Evolutionary conservation across 1,140 invertebrate genomes (phyloP), one percentile per base, ranked within the genome.

Genomic region (Andricus grossulariae): DNA sequence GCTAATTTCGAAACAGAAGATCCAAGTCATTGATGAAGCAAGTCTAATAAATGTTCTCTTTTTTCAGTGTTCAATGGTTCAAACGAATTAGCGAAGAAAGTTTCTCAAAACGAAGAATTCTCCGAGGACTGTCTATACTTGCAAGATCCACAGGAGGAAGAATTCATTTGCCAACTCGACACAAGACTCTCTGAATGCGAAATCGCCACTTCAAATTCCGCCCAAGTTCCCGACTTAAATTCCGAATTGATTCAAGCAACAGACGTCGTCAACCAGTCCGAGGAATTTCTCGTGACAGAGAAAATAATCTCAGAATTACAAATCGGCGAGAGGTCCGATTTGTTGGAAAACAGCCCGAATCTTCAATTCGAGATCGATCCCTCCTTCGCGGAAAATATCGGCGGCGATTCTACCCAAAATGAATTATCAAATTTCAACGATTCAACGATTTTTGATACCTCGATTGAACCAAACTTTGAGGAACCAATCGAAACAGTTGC

Each of bases 291-390:
- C 25, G 32, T 15, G 10, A 66, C 15, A 39, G 60, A 39, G 6
- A 66, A 39, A 39, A 66, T 66, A 16, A 66, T 66, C 3, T 66
- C 60, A 6, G 60, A 66, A 66, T 66, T 66, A n/a, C 60, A 66
- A 39, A 66, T 66, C n/a, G 25, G n/a, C 32, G 60, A 66, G 15
- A n/a, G 60, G 45, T 11, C 13, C 4, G 60, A 66, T 13, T 66
- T 66, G 25, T 8, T 66, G 60, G 32, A 66, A 8, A 39, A 4
- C 15, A 66, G 21, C n/a, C 25, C 32, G n/a, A 66, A 66, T 66
- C n/a, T 66, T 39, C 60, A 66, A 45, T 66, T 66, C n/a, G 60
- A 66, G 25, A 66, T 66, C 32, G 60, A 66, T 39, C 60, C 60
- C 25, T 32, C 25, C 5, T 66, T 66, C 7, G 32, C 25, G 10